Conservation (phyloP, 2,888 invertebrate species). For the Chouioia cunea region DNA sequence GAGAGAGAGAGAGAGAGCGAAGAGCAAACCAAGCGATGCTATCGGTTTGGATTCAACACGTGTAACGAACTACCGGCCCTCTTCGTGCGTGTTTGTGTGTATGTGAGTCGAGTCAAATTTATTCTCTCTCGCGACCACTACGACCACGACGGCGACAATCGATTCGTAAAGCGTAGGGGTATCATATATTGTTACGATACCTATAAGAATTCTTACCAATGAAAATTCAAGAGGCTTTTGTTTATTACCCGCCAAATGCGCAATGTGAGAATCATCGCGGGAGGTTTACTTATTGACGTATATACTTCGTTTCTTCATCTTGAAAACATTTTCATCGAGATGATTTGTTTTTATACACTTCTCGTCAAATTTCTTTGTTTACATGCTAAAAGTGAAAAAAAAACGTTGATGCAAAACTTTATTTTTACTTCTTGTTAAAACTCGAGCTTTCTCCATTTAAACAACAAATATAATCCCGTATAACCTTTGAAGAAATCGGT, state of each 20-base stretch:
- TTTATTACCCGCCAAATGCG: too few species aligned
- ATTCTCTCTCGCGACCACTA: constrained; percentile 61
- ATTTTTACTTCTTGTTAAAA: too few species aligned
- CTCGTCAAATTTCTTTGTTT: too few species aligned
- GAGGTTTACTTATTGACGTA: too few species aligned
- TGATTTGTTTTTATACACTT: too few species aligned
- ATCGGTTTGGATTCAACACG: constrained; percentile 66
- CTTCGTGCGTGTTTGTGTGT: constrained; percentile 27
- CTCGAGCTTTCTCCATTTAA: too few species aligned
- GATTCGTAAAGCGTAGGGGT: not conserved
- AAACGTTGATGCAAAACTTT: too few species aligned
- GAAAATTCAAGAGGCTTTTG: constrained; percentile 19
- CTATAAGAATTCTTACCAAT: not conserved
- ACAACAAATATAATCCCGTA: too few species aligned
- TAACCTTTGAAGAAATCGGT: constrained; percentile 48
- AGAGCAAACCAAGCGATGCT: constrained; percentile 56
- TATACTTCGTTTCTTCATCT: too few species aligned
- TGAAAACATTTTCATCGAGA: too few species aligned
- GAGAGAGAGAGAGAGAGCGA: not conserved
- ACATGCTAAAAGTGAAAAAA: too few species aligned
- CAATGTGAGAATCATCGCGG: too few species aligned
- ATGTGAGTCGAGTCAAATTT: constrained; percentile 62
- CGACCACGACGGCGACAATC: constrained; percentile 49
- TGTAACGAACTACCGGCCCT: constrained; percentile 66
- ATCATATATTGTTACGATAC: not conserved